A percentile compares a stretch with the other conserved stretches of the same genome.
Evolutionary conservation across 2,797 vertebrate species (phyloP).

Genomic region (Furcifer pardalis): DNA sequence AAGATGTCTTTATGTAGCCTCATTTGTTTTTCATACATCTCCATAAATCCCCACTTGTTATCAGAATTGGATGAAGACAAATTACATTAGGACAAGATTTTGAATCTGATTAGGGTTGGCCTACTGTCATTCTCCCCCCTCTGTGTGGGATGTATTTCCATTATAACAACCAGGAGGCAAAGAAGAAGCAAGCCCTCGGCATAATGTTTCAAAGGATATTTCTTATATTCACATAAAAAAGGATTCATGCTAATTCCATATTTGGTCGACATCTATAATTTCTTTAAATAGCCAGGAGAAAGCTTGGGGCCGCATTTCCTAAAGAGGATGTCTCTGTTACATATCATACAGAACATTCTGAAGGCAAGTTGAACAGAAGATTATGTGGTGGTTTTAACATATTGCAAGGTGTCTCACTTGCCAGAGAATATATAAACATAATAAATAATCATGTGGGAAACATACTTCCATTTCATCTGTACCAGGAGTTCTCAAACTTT

Average conservation of each 20-base stretch:
- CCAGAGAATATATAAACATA: slow-evolving; percentile 50
- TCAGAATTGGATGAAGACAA: slow-evolving; percentile 97
- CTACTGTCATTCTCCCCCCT: slow-evolving; percentile 82
- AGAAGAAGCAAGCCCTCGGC: slow-evolving; percentile 81
- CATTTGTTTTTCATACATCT: slow-evolving; percentile 89
- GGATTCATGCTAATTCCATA: slow-evolving; percentile 75
- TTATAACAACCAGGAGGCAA: slow-evolving; percentile 83
- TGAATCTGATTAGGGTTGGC: slow-evolving; percentile 97
- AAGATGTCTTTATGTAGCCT: slow-evolving; percentile 91
- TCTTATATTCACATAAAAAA: slow-evolving; percentile 71
- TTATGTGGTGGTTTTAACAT: slow-evolving; percentile 57
- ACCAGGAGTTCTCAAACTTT: too few relatives aligned
- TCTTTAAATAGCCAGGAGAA: slow-evolving; percentile 71
- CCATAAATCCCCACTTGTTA: slow-evolving; percentile 97
- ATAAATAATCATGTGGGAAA: slow-evolving; percentile 47
- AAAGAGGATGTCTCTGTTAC: slow-evolving; percentile 61
- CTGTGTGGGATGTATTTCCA: slow-evolving; percentile 89
- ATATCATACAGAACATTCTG: slow-evolving; percentile 63
- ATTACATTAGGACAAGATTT: slow-evolving; percentile 96
- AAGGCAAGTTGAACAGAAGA: slow-evolving; percentile 49
- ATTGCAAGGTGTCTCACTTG: slow-evolving; percentile 19
- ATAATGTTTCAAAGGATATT: slow-evolving; percentile 82
- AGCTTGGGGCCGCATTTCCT: slow-evolving; percentile 68
- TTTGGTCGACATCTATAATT: slow-evolving; percentile 73
- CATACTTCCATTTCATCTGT: not conserved